These are phyloP conservation scores for Eulemur albifrons DNA, from an alignment of 2,797 vertebrate genomes.

Conservation along the genomic window DNA sequence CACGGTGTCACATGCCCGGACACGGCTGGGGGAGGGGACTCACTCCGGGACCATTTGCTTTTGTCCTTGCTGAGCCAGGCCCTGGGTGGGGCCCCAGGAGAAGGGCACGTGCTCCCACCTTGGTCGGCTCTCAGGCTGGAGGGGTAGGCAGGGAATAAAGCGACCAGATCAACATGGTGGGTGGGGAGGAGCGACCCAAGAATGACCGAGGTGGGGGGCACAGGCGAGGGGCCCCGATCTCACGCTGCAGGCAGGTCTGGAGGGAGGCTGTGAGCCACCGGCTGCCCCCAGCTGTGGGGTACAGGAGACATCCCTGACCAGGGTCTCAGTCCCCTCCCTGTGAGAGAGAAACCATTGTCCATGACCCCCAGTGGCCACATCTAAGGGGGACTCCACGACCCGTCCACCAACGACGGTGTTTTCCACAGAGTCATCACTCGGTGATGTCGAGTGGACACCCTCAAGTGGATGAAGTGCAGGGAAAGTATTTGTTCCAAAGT, in stretches of 20 bases:
- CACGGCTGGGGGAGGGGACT: background rate
- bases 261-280: fast-evolving
- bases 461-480: background rate
- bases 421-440: background rate
- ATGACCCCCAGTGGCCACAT: background rate
- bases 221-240: fast-evolving
- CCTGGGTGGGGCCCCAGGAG: background rate
- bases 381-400: background rate
- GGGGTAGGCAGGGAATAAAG: background rate
- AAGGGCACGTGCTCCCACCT: background rate
- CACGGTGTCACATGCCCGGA: background rate
- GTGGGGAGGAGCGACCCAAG: background rate
- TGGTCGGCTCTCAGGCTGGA: background rate
- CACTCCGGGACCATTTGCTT: background rate
- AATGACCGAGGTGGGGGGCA: too few relatives aligned
- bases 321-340: background rate
- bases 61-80: background rate
- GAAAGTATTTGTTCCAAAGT: background rate
- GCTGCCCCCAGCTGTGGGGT: fast-evolving
- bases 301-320: background rate
- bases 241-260: background rate
- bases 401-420: fast-evolving
- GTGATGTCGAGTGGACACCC: too few relatives aligned
- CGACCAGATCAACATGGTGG: fast-evolving
- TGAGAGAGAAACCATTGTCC: background rate